phyloP scores from a whole-genome alignment of 1,140 invertebrate genomes.

The Bradysia coprophila region DNA sequence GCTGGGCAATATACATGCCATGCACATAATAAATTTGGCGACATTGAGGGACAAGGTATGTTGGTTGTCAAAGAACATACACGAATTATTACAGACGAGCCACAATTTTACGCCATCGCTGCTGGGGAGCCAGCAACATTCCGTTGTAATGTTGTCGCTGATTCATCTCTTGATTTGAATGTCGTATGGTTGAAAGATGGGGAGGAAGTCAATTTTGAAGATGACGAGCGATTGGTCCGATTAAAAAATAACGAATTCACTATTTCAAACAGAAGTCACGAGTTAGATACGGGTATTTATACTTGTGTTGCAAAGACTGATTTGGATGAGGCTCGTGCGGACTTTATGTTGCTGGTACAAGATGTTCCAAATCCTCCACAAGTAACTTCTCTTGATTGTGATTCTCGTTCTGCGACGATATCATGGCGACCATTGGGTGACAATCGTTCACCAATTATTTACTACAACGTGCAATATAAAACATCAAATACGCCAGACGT shows the following conservation, averaged over 20 bases:
- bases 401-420: constrained; percentile 43
- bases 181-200: constrained; percentile 76
- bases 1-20: constrained; percentile 72
- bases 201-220: constrained; percentile 63
- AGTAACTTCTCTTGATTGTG: constrained; percentile 41
- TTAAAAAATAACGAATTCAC: constrained; percentile 73
- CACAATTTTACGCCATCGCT: constrained; percentile 69
- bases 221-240: constrained; percentile 55
- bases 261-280: constrained; percentile 80
- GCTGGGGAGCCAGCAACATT: constrained; percentile 69
- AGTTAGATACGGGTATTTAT: constrained; percentile 79
- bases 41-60: constrained; percentile 47
- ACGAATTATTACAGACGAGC: constrained; percentile 55
- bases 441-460: constrained; percentile 78
- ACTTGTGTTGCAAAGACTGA: constrained; percentile 79
- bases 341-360: constrained; percentile 76
- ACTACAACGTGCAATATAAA: constrained; percentile 78
- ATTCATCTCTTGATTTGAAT: constrained; percentile 48
- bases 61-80: constrained; percentile 68
- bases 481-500: constrained; percentile 77
- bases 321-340: constrained; percentile 57
- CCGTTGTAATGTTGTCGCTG: constrained; percentile 72
- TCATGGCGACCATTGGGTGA: constrained; percentile 76
- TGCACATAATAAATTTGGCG: constrained; percentile 78
- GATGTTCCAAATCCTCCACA: constrained; percentile 77